phyloP scores from a whole-genome alignment of 2,888 invertebrate genomes.

The Malacosoma neustria region DNA sequence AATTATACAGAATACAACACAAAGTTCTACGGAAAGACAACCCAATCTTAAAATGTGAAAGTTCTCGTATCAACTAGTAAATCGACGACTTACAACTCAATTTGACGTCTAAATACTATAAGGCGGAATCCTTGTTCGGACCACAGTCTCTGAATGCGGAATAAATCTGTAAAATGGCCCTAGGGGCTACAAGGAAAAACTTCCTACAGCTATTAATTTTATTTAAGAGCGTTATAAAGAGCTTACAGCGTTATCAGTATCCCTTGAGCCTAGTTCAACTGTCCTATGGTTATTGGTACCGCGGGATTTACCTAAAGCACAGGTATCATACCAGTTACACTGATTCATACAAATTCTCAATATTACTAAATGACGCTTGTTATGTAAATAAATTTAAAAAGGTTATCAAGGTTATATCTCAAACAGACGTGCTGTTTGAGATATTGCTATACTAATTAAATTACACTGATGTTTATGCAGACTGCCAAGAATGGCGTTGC shows the following conservation, averaged over 20 bases:
- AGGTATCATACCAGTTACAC: neutral
- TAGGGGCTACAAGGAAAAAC: conserved; percentile 65
- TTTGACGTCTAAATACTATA: conserved; percentile 56
- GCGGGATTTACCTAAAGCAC: conserved; percentile 8
- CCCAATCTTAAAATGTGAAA: too few relatives aligned
- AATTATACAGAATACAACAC: too few relatives aligned
- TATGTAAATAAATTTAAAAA: too few relatives aligned
- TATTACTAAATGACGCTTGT: too few relatives aligned
- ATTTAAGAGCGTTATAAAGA: conserved; percentile 70
- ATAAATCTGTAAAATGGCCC: conserved; percentile 68
- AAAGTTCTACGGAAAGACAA: too few relatives aligned
- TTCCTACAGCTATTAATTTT: conserved; percentile 67
- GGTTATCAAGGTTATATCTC: too few relatives aligned
- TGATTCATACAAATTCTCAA: too few relatives aligned
- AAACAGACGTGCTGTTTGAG: too few relatives aligned
- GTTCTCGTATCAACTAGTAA: conserved; percentile 40
- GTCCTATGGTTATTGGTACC: conserved; percentile 50
- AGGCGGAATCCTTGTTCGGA: conserved; percentile 39
- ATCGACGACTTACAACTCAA: conserved; percentile 48
- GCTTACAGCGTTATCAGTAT: conserved; percentile 65
- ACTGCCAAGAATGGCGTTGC: too few relatives aligned
- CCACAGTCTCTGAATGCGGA: conserved; percentile 57
- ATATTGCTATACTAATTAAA: too few relatives aligned
- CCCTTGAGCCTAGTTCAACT: conserved; percentile 49
- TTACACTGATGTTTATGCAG: too few relatives aligned